A percentile compares a stretch with the other conserved stretches of the same genome.
phyloP scores from a whole-genome alignment of 2,797 vertebrate genomes.

The Sebastes trivittatus region DNA sequence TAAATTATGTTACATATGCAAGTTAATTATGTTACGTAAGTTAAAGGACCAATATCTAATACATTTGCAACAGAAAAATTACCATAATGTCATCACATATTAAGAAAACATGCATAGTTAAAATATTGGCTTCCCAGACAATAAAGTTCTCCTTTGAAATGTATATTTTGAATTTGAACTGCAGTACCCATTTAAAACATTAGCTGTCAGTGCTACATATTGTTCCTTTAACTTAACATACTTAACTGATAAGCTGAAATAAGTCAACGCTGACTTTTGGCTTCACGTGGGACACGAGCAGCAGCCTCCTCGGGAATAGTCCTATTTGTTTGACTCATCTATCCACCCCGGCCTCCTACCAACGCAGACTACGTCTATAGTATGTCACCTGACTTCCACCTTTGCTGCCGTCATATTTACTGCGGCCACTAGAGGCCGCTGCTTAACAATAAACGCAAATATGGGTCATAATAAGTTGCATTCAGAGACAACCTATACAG shows the following conservation, averaged over 20 bases:
- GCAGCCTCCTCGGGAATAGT: accelerated
- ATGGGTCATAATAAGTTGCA: no score
- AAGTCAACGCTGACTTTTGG: background rate
- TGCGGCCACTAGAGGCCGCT: background rate
- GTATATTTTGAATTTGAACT: no score
- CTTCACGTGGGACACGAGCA: no score
- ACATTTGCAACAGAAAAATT: background rate
- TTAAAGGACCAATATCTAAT: background rate
- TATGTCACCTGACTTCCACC: background rate
- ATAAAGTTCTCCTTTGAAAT: no score
- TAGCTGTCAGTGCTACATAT: no score
- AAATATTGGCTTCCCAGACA: accelerated
- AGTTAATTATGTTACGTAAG: background rate
- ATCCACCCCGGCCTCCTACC: background rate
- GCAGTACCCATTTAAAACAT: no score
- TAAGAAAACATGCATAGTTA: background rate
- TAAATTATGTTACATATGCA: background rate
- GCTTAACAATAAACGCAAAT: no score
- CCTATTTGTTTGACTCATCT: background rate
- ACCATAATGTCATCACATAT: background rate
- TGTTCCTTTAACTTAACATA: no score
- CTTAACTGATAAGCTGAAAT: background rate
- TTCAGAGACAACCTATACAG: no score
- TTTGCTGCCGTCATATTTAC: background rate
- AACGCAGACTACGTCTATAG: background rate